Percentiles rank a stretch among this genome's conserved stretches.
Evolutionary conservation across 2,113 vertebrate genomes (phyloP).

Genomic region (Turdus rufiventris): DNA sequence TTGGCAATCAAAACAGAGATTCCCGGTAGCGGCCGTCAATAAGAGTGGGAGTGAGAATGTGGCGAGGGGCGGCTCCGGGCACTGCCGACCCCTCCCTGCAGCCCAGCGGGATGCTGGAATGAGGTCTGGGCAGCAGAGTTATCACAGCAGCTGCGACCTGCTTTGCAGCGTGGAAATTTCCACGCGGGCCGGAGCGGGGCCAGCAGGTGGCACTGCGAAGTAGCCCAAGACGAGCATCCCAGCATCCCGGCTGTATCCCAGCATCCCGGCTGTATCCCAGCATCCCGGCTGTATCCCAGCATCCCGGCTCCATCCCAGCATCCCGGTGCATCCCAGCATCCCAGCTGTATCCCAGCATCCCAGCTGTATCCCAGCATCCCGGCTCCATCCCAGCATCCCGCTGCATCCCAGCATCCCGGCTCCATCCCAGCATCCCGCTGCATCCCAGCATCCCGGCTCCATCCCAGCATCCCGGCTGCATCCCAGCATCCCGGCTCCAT

Average conservation of each 20-base stretch:
- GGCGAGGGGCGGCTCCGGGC: background rate
- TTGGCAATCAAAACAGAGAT: accelerated
- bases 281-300: too few species aligned
- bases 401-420: too few species aligned
- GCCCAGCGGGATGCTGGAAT: background rate
- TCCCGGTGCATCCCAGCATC: background rate
- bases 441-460: background rate
- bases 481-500: too few species aligned
- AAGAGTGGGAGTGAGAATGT: accelerated
- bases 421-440: too few species aligned
- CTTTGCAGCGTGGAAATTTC: constrained; percentile 44
- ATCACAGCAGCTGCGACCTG: accelerated
- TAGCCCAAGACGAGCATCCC: background rate
- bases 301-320: background rate
- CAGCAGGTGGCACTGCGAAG: constrained; percentile 70
- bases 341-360: too few species aligned
- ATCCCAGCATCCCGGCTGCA: background rate
- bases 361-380: background rate
- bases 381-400: too few species aligned
- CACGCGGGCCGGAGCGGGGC: background rate
- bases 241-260: background rate
- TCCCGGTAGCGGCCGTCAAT: accelerated
- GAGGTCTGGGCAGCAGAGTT: background rate
- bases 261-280: too few species aligned
- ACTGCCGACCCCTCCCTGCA: background rate